A percentile compares a stretch with the other conserved stretches of the same genome.
phyloP scores from a whole-genome alignment of 2,113 vertebrate species.

The Phalacrocorax pelagicus region DNA sequence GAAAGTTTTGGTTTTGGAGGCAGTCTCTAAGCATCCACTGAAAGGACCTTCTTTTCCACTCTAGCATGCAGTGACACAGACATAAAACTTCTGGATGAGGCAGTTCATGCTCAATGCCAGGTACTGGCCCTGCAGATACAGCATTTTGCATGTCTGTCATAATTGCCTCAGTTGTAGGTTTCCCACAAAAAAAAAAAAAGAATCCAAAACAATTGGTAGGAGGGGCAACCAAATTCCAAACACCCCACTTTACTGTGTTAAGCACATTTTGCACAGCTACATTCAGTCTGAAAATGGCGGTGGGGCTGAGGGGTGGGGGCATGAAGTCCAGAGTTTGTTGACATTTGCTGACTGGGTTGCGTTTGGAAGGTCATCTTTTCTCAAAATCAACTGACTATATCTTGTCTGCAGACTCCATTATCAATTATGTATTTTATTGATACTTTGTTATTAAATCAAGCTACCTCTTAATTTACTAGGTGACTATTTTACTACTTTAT shows the following conservation, averaged over 20 bases:
- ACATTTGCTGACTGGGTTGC: not conserved
- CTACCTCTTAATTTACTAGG: not conserved
- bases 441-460: not conserved
- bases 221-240: not conserved
- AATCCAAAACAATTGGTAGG: not conserved
- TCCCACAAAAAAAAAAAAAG: not conserved
- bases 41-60: not conserved
- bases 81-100: not conserved
- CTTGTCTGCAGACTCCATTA: not conserved
- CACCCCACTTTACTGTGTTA: not conserved
- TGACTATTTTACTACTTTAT: not conserved
- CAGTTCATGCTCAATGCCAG: not conserved
- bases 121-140: not conserved
- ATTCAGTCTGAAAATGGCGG: not conserved
- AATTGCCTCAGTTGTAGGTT: not conserved
- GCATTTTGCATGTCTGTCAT: not conserved
- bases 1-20: not conserved
- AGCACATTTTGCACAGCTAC: not conserved
- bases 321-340: not conserved
- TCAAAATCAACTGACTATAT: not conserved
- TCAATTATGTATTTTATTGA: not conserved
- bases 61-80: not conserved
- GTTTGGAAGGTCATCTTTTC: not conserved
- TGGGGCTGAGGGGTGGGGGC: fast-evolving
- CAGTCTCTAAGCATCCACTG: not conserved